Evolutionary conservation across 2,113 vertebrate species (phyloP).

Genomic region (Hippopotamus amphibius): DNA sequence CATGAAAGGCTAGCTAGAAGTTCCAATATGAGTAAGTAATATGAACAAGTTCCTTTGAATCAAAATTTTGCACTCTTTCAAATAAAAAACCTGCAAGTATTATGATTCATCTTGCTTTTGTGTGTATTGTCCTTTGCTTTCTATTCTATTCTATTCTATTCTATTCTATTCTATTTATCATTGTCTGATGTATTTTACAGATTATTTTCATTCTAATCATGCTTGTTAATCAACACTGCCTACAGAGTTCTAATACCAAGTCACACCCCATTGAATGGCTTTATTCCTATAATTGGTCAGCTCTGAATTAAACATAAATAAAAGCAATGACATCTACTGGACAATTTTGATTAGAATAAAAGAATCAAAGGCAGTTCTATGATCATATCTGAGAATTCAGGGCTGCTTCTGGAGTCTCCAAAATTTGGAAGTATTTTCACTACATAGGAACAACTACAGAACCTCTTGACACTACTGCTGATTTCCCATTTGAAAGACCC

Average conservation of each 20-base stretch:
- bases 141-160: not conserved
- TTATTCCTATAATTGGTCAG: not conserved
- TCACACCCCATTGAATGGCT: not conserved
- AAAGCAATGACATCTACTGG: not conserved
- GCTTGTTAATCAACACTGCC: not conserved
- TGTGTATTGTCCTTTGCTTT: not conserved
- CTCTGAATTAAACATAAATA: slow-evolving; percentile 1
- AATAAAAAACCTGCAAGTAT: not conserved
- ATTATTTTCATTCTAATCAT: slow-evolving; percentile 47
- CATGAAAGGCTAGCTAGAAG: not conserved
- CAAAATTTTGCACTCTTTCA: not conserved
- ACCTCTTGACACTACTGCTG: not conserved
- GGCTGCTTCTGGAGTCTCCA: not conserved
- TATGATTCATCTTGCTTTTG: not conserved
- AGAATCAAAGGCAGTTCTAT: not conserved
- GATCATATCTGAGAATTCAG: slow-evolving; percentile 21
- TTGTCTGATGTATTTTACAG: not conserved
- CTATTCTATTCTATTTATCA: not conserved
- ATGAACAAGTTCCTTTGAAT: slow-evolving; percentile 1
- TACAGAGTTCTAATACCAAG: not conserved
- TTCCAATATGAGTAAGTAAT: not conserved
- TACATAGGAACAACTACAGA: not conserved
- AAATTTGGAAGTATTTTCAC: not conserved
- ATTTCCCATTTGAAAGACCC: not conserved
- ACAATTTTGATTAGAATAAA: not conserved